Percentiles rank a stretch among this genome's conserved stretches.
phyloP scores from a whole-genome alignment of 1,140 invertebrate genomes.

The Diuraphis noxia region DNA sequence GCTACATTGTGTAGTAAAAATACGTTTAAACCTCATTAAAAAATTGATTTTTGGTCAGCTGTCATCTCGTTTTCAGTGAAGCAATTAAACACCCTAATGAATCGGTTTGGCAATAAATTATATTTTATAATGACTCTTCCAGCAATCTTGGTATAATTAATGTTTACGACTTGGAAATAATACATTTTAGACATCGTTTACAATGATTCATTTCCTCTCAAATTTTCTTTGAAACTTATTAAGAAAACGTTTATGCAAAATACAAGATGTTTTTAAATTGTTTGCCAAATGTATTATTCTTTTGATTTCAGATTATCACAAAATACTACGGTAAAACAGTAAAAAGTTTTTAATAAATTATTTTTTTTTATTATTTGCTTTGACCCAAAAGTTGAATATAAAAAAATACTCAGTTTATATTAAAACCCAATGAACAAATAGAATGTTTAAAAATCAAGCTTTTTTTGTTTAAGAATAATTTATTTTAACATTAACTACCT shows the following conservation, averaged over 20 bases:
- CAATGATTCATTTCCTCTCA: constrained; percentile 10
- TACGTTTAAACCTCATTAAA: not conserved
- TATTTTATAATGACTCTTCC: constrained; percentile 28
- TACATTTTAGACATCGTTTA: constrained; percentile 12
- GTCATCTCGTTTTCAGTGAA: not conserved
- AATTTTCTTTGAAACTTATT: not conserved
- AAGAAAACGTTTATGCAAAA: constrained; percentile 30
- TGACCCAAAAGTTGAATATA: not conserved
- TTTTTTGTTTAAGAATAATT: not conserved
- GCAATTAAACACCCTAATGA: constrained; percentile 41
- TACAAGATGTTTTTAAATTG: not conserved
- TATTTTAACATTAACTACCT: not conserved
- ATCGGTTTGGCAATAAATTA: constrained; percentile 32
- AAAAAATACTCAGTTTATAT: not conserved
- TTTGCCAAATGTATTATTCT: constrained; percentile 26
- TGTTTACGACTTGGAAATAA: constrained; percentile 44
- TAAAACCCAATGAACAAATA: not conserved
- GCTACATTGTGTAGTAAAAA: not conserved
- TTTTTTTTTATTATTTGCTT: not conserved
- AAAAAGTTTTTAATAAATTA: not conserved
- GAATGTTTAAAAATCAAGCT: not conserved
- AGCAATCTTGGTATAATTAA: constrained; percentile 41
- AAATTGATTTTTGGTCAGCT: constrained; percentile 32
- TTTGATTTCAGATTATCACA: not conserved
- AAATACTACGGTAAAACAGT: not conserved